Conservation (phyloP, 2,797 vertebrate genomes). For the Rhynchotus rufescens region DNA sequence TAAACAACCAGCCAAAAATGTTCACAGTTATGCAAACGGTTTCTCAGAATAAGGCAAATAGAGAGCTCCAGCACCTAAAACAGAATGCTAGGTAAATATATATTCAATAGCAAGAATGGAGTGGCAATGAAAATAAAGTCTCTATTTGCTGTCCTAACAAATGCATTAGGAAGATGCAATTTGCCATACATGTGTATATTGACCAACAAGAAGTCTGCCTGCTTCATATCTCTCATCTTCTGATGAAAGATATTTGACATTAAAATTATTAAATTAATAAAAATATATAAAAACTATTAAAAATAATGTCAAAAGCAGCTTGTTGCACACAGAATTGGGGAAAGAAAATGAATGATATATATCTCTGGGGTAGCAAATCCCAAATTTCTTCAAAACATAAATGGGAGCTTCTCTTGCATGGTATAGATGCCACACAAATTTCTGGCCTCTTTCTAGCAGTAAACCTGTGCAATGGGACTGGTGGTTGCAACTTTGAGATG, state of each 20-base stretch:
- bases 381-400: neutral
- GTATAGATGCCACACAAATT: neutral
- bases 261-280: too few species aligned
- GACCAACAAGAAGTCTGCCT: neutral
- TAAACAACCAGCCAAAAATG: neutral
- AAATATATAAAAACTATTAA: neutral
- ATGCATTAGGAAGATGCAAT: neutral
- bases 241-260: neutral
- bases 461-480: neutral
- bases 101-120: neutral
- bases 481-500: neutral
- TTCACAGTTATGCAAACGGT: neutral
- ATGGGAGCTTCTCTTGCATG: neutral
- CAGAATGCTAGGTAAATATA: neutral
- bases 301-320: neutral
- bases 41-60: neutral
- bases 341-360: neutral
- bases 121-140: neutral
- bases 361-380: neutral
- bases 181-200: neutral
- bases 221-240: neutral
- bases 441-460: neutral
- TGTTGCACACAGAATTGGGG: neutral
- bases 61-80: neutral
- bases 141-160: neutral